These are phyloP conservation scores for Archegozetes longisetosus DNA, from an alignment of 1,140 invertebrate species.

Conservation along the genomic window DNA sequence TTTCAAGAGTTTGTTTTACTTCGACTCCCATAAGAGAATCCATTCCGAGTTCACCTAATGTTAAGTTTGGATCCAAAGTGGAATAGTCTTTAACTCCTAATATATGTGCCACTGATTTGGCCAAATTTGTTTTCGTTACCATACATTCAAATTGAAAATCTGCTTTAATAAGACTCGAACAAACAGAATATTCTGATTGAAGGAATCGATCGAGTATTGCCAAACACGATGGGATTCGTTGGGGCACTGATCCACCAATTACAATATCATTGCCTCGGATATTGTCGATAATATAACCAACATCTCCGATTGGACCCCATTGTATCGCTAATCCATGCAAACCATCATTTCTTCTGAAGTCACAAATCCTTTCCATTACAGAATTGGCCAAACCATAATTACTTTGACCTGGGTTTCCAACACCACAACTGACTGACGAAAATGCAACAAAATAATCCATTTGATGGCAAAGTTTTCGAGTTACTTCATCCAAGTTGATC, in stretches of 20 bases:
- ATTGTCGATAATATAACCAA: conserved; percentile 71
- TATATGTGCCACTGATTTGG: conserved; percentile 29
- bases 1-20: conserved; percentile 45
- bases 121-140: conserved; percentile 20
- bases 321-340: conserved; percentile 68
- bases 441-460: conserved; percentile 83
- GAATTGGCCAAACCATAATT: conserved; percentile 94
- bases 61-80: conserved; percentile 50
- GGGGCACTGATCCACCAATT: conserved; percentile 79
- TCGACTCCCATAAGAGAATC: conserved; percentile 97
- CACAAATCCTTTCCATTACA: conserved; percentile 70
- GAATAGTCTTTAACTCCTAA: conserved; percentile 56
- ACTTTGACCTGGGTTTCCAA: conserved; percentile 79
- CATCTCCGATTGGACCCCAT: conserved; percentile 95
- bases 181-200: conserved; percentile 30
- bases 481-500: conserved; percentile 51
- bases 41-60: conserved; percentile 79
- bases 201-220: conserved; percentile 69
- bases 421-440: conserved; percentile 80
- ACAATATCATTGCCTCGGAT: conserved; percentile 79
- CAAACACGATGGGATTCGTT: conserved; percentile 75
- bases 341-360: conserved; percentile 37
- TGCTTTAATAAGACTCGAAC: conserved; percentile 27
- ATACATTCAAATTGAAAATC: conserved; percentile 39
- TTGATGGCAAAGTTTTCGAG: conserved; percentile 50